These are phyloP conservation scores for Unio pictorum DNA, from an alignment of 2,888 invertebrate species.

Conservation along the genomic window DNA sequence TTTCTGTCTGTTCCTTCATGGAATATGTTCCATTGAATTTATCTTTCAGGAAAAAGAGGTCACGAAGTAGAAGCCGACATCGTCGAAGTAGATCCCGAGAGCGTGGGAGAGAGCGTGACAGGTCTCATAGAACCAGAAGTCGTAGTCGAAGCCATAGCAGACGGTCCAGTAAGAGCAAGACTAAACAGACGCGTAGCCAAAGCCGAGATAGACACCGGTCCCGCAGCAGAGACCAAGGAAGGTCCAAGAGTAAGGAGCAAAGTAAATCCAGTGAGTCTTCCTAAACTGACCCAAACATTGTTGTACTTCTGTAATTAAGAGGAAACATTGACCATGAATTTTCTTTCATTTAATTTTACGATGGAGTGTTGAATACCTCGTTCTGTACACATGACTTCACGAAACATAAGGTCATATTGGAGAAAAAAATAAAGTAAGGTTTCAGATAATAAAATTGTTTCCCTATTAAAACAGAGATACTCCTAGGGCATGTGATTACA, in stretches of 20 bases:
- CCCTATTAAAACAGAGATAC: no score
- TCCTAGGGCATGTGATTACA: no score
- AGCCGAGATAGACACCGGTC: slow-evolving; percentile 18
- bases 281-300: no score
- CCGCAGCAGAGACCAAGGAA: slow-evolving; percentile 35
- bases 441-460: no score
- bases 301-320: no score
- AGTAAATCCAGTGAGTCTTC: slow-evolving; percentile 25
- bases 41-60: slow-evolving; percentile 39
- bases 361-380: no score
- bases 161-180: slow-evolving; percentile 23
- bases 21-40: not conserved
- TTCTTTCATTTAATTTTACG: no score
- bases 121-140: slow-evolving; percentile 36
- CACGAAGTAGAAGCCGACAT: slow-evolving; percentile 49
- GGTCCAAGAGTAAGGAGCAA: slow-evolving; percentile 19
- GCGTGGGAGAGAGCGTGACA: slow-evolving; percentile 27
- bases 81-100: slow-evolving; percentile 45
- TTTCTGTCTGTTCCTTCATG: not conserved
- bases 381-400: no score
- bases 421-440: no score
- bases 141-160: slow-evolving; percentile 32
- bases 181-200: slow-evolving; percentile 10
- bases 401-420: no score
- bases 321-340: no score